Base-by-base conservation (phyloP, 2,888 invertebrate genomes). In the Augiades crinisus region DNA sequence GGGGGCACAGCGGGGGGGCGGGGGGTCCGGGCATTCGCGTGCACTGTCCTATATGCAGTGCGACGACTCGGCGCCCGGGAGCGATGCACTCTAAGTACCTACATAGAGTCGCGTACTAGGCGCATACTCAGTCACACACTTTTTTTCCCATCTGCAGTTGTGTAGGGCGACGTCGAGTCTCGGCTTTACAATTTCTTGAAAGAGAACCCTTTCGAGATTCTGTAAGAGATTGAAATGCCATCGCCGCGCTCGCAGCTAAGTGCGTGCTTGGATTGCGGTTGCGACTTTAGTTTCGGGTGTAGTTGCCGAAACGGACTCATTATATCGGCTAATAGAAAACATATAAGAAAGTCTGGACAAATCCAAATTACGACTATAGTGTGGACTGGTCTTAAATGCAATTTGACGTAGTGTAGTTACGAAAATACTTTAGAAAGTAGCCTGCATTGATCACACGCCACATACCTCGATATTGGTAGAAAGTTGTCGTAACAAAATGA, bases 41-140 rank as follows among this genome's bases (percentile, higher is more conserved):
- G 88, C 88, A 88, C 80, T 88, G 88, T 84, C 88, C 88, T 88
- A 89, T 88, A 89, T 89, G 88, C 88, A 86, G 88, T 89, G 78
- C 89, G 89, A 87, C 88, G 89, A 89, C 88, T 76, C 87, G 81
- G 74, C 81, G 84, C 78, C 79, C 83, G 88, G 88, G 89, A 88
- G 87, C 89, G 88, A 86, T 89, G 88, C 88, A 88, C 89, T 88
- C 78, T 69, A 72, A 82, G 78, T 82, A 85, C 85, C 78, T 82
- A 85, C 85, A 78, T 78, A 82, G 79, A 72, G 75, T 74, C 71
- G 75, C 79, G 81, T 75, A 83, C 83, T 81, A 75, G 68, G 83
- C 83, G 77, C 85, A 87, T 82, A 87, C 85, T 76, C 65, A 65
- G 60, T 64, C 74, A 70, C 71, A 79, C 79, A 78, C 78, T 84